Evolutionary conservation across 1,140 invertebrate species (phyloP).

Genomic region (Drosophila punjabiensis): DNA sequence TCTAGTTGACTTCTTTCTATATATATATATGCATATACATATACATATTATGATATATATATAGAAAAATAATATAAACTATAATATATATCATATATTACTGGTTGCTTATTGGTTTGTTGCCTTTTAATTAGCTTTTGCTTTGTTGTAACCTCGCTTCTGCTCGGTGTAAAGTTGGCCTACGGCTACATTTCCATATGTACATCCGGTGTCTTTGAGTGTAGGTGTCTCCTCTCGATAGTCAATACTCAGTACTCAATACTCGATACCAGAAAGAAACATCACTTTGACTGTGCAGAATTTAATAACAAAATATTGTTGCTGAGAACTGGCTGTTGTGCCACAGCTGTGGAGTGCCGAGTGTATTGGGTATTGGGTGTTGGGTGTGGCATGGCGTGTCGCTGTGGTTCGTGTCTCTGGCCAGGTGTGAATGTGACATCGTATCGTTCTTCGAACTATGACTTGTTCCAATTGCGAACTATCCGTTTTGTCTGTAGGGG

Average conservation of each 20-base stretch:
- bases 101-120: conserved; percentile 24
- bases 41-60: conserved; percentile 9
- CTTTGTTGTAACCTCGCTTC: not conserved
- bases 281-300: conserved; percentile 20
- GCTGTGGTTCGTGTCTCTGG: not conserved
- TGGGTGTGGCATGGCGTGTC: not conserved
- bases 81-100: conserved; percentile 13
- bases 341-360: not conserved
- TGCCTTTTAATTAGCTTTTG: not conserved
- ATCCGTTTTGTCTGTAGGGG: not conserved
- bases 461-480: conserved; percentile 6
- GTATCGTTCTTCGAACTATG: conserved; percentile 6
- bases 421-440: conserved; percentile 12
- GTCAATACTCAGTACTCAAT: not conserved
- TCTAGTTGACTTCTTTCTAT: conserved; percentile 17
- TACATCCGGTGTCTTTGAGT: not conserved
- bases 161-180: not conserved
- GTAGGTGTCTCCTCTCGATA: not conserved
- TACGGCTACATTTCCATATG: conserved; percentile 1
- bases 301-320: conserved; percentile 42
- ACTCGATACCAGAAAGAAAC: conserved; percentile 14
- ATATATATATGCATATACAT: conserved; percentile 6
- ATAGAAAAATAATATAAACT: conserved; percentile 4
- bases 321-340: not conserved
- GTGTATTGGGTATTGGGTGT: not conserved